These are phyloP conservation scores for Rhabdornis inornatus DNA, from an alignment of 2,113 vertebrate genomes.

Conservation along the genomic window DNA sequence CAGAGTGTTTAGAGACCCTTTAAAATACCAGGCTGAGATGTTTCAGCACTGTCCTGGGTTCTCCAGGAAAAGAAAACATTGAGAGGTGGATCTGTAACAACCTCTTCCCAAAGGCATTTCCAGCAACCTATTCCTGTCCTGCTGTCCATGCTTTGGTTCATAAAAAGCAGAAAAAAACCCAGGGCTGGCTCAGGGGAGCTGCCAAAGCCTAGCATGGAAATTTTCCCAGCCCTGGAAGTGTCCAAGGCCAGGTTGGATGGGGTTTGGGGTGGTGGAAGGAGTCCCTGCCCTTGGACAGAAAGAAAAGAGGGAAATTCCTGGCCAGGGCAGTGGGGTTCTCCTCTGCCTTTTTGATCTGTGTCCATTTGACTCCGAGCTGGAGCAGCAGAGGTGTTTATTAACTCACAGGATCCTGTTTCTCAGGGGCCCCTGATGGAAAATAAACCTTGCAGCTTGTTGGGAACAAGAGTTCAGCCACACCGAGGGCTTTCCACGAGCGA, in stretches of 20 bases:
- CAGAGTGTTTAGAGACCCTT: neutral
- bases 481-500: neutral
- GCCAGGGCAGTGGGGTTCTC: neutral
- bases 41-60: neutral
- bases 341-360: neutral
- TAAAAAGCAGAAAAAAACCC: neutral
- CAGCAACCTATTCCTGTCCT: neutral
- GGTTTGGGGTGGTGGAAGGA: neutral
- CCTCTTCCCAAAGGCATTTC: neutral
- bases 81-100: neutral
- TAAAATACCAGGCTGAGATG: neutral
- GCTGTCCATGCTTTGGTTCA: neutral
- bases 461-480: neutral
- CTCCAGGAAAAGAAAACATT: neutral
- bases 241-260: neutral
- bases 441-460: neutral
- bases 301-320: neutral
- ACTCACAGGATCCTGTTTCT: neutral
- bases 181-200: neutral
- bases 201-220: neutral
- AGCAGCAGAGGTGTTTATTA: neutral
- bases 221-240: neutral
- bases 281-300: neutral
- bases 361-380: neutral
- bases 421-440: neutral